These are phyloP conservation scores for Girardinichthys multiradiatus DNA, from an alignment of 2,113 vertebrate species.

Conservation along the genomic window DNA sequence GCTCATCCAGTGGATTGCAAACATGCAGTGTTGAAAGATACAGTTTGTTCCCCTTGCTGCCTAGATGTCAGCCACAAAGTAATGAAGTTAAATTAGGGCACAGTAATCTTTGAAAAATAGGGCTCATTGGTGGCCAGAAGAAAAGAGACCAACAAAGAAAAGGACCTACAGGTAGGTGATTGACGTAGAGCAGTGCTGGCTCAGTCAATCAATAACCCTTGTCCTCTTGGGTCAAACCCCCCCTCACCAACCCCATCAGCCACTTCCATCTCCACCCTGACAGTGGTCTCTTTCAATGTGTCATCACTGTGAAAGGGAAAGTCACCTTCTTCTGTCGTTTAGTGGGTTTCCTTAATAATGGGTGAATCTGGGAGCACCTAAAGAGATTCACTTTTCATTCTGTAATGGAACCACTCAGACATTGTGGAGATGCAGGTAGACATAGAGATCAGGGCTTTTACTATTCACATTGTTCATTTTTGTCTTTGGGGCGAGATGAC, in stretches of 20 bases:
- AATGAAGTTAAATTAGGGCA: slow-evolving; percentile 81
- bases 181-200: slow-evolving; percentile 60
- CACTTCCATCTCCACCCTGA: slow-evolving; percentile 63
- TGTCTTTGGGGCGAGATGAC: slow-evolving; percentile 39
- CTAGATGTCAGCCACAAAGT: slow-evolving; percentile 68
- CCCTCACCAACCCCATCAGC: slow-evolving; percentile 48
- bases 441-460: slow-evolving; percentile 44
- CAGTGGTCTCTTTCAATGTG: slow-evolving; percentile 67
- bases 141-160: slow-evolving; percentile 58
- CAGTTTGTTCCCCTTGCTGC: slow-evolving; percentile 54
- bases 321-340: slow-evolving; percentile 77
- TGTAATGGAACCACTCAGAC: slow-evolving; percentile 62
- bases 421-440: slow-evolving; percentile 37
- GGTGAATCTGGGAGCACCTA: slow-evolving; percentile 66
- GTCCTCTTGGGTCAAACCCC: slow-evolving; percentile 39
- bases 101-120: slow-evolving; percentile 26
- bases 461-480: slow-evolving; percentile 49
- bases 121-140: slow-evolving; percentile 54
- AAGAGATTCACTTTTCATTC: slow-evolving; percentile 66
- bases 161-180: slow-evolving; percentile 58
- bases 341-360: slow-evolving; percentile 78
- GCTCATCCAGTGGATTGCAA: slow-evolving; percentile 52
- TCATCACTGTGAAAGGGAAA: slow-evolving; percentile 77
- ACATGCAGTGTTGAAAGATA: slow-evolving; percentile 59
- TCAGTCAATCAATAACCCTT: slow-evolving; percentile 77